These are phyloP conservation scores for Liparis tanakae DNA, from an alignment of 2,797 vertebrate species.

Conservation along the genomic window DNA sequence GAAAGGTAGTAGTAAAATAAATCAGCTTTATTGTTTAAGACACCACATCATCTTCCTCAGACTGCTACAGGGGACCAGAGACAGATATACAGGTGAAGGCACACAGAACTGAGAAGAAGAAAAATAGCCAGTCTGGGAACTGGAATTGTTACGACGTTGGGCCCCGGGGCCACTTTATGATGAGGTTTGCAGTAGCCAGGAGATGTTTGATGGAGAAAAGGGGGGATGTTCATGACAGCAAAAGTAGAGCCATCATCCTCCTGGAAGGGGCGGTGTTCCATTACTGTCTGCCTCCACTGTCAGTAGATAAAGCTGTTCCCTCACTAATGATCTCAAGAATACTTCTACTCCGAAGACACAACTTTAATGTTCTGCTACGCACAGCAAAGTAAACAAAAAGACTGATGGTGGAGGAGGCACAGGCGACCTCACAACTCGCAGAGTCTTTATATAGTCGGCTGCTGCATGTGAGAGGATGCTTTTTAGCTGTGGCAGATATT, in stretches of 20 bases:
- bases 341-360: constrained; percentile 19
- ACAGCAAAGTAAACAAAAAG: constrained; percentile 26
- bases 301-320: constrained; percentile 49
- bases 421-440: neutral
- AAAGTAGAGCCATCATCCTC: constrained; percentile 47
- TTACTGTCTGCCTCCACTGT: constrained; percentile 41
- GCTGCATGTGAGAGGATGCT: neutral
- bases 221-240: constrained; percentile 38
- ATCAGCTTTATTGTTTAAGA: constrained; percentile 59
- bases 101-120: constrained; percentile 11
- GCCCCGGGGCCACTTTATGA: constrained; percentile 51
- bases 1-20: constrained; percentile 37
- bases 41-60: constrained; percentile 47
- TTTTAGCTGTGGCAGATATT: constrained; percentile 8
- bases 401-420: neutral
- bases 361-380: constrained; percentile 27
- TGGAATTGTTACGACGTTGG: constrained; percentile 46
- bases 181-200: constrained; percentile 42
- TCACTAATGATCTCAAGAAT: constrained; percentile 48
- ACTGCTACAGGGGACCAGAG: constrained; percentile 21
- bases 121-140: constrained; percentile 34
- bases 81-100: constrained; percentile 26
- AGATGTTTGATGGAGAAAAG: constrained; percentile 48
- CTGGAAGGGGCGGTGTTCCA: constrained; percentile 30
- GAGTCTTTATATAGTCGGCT: constrained; percentile 1